Evolutionary conservation across 2,888 invertebrate genomes (phyloP).

Genomic region (Hypercompe scribonia): DNA sequence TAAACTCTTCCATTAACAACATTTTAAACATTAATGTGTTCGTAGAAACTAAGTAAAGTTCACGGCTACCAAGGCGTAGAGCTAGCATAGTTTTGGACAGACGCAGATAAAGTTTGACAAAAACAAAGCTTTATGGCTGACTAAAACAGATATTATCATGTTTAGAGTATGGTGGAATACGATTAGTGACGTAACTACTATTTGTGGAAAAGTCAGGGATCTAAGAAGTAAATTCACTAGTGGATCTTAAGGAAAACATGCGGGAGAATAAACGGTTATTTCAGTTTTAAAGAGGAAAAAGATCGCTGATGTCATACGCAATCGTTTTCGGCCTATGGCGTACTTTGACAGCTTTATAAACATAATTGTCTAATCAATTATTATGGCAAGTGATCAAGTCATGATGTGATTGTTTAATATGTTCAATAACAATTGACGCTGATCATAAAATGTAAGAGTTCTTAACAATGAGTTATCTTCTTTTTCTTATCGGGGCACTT

Average conservation of each 20-base stretch:
- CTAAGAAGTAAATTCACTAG: neutral
- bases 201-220: neutral
- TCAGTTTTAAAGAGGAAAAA: neutral
- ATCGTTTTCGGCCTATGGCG: neutral
- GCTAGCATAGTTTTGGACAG: neutral
- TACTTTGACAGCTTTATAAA: neutral
- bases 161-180: neutral
- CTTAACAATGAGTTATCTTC: neutral
- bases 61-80: neutral
- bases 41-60: constrained; percentile 12
- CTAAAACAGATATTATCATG: neutral
- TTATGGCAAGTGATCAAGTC: neutral
- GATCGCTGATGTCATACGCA: neutral
- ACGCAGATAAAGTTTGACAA: neutral
- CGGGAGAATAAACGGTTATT: neutral
- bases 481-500: neutral
- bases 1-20: neutral
- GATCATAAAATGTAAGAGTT: neutral
- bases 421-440: neutral
- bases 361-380: neutral
- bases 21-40: constrained; percentile 8
- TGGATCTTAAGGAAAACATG: neutral
- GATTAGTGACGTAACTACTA: neutral
- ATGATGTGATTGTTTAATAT: neutral
- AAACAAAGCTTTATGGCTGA: constrained; percentile 1